Conservation (phyloP, 2,113 vertebrate species). For the Hiodon tergisus region DNA sequence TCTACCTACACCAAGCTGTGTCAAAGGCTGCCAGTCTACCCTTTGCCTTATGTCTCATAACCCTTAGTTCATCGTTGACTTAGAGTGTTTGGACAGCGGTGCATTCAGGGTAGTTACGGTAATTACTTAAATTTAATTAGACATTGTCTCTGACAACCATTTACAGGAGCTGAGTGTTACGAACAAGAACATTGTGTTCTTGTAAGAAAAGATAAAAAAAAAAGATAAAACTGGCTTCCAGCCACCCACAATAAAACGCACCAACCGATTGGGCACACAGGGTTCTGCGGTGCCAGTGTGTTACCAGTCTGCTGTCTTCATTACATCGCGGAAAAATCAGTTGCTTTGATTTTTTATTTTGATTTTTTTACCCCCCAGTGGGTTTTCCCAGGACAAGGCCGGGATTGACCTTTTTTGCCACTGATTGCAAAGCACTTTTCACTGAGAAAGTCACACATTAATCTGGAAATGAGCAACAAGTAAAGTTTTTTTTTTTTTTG, state of each 20-base stretch:
- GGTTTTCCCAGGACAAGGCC: no score
- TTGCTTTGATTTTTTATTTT: neutral
- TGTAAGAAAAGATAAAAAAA: no score
- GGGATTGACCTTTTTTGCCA: no score
- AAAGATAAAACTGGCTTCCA: neutral
- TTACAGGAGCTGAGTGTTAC: no score
- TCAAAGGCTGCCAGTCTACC: neutral
- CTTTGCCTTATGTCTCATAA: neutral
- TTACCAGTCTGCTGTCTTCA: neutral
- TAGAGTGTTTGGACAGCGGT: neutral
- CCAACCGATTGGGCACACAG: neutral
- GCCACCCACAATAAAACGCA: neutral
- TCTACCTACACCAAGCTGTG: neutral
- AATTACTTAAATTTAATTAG: neutral
- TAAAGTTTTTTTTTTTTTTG: no score
- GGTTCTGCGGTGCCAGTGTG: neutral
- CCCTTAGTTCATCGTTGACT: neutral
- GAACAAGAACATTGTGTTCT: no score
- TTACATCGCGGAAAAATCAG: slow-evolving; percentile 4
- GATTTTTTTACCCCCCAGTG: neutral
- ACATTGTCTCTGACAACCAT: neutral
- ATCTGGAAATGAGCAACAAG: no score
- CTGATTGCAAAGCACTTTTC: no score
- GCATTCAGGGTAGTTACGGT: neutral
- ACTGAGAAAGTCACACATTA: no score